Conservation (phyloP, 2,113 vertebrate genomes). For the Grammomys surdaster region DNA sequence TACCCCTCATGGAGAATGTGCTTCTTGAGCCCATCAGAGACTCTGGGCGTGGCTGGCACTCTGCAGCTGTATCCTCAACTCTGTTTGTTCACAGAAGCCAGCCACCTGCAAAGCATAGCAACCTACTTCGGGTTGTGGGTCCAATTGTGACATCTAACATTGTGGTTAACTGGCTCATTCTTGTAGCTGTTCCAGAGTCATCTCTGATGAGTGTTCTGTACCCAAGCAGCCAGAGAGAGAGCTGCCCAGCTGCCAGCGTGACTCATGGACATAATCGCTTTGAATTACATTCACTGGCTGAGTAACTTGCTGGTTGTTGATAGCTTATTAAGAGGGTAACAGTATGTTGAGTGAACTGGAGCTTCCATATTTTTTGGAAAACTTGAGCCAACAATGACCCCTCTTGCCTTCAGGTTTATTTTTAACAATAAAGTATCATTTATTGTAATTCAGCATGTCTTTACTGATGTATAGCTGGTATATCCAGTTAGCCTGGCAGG, state of each 20-base stretch:
- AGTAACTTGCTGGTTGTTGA: constrained; percentile 70
- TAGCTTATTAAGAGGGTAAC: constrained; percentile 51
- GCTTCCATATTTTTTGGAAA: constrained; percentile 51
- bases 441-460: constrained; percentile 4
- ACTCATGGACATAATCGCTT: constrained; percentile 33
- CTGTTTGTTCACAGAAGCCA: not conserved
- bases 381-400: constrained; percentile 60
- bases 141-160: constrained; percentile 44
- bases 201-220: not conserved
- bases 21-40: not conserved
- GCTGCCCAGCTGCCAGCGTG: constrained; percentile 60
- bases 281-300: constrained; percentile 47
- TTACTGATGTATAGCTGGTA: not conserved
- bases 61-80: not conserved
- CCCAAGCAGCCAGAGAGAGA: constrained; percentile 17
- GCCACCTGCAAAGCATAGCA: not conserved
- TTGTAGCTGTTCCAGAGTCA: not conserved
- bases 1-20: not conserved
- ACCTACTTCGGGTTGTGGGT: not conserved
- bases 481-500: not conserved
- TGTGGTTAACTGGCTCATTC: not conserved
- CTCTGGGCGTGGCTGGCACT: no score
- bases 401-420: constrained; percentile 52
- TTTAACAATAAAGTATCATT: not conserved
- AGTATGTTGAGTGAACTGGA: constrained; percentile 41